Evolutionary conservation across 2,113 vertebrate genomes (phyloP).

Genomic region (Cygnus atratus): DNA sequence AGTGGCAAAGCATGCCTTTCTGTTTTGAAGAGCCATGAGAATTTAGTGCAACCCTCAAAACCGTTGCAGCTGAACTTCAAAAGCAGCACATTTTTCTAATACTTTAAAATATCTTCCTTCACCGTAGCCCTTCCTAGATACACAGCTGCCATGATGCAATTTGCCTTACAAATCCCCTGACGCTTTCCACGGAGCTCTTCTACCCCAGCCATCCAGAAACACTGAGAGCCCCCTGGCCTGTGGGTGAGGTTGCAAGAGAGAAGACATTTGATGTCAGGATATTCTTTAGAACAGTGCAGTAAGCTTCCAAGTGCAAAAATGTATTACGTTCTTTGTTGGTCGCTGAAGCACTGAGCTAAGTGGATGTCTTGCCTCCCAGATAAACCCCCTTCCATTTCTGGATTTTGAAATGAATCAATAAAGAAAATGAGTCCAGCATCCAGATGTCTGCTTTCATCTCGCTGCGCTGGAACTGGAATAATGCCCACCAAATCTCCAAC

Average conservation of each 20-base stretch:
- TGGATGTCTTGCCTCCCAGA: not conserved
- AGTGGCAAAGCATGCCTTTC: not conserved
- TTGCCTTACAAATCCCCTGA: not conserved
- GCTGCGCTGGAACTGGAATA: slow-evolving; percentile 37
- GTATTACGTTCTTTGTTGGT: not conserved
- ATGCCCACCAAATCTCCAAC: slow-evolving; percentile 44
- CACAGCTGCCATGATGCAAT: not conserved
- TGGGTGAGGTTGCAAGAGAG: not conserved
- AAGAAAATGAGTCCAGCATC: not conserved
- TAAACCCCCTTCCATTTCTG: slow-evolving; percentile 1
- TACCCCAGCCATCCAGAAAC: not conserved
- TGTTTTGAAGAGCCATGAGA: not conserved
- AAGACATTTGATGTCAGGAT: not conserved
- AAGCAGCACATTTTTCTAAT: not conserved
- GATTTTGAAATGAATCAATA: slow-evolving; percentile 28
- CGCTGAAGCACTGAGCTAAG: not conserved
- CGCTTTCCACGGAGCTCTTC: not conserved
- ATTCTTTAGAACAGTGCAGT: not conserved
- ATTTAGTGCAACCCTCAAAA: not conserved
- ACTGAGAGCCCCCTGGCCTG: not conserved
- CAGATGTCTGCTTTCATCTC: slow-evolving; percentile 63
- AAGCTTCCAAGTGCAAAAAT: not conserved
- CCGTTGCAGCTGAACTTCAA: not conserved
- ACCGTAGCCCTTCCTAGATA: not conserved
- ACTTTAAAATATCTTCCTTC: not conserved